Evolutionary conservation across 2,113 vertebrate genomes (phyloP), one percentile per base, ranked within the genome.

Genomic region (Nycticorax nycticorax): DNA sequence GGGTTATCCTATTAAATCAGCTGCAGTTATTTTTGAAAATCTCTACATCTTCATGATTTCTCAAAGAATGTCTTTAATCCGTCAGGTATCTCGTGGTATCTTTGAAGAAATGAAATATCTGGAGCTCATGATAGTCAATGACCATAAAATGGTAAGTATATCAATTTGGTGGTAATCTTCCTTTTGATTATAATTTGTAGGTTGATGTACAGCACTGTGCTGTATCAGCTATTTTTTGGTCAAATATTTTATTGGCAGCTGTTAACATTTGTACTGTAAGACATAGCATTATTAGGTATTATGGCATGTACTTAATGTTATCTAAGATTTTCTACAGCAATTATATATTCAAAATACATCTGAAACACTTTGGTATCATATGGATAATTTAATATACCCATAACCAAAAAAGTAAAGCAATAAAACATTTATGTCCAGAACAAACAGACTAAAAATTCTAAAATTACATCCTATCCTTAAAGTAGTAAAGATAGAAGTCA

Each of bases 91-190:
- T 85, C 98, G 99, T 67, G 99, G 98, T 87, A 94, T 99, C 41
- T 99, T 99, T 98, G 99, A 99, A 95, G 99, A 99, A 97, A 99
- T 99, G 98, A 99, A 99, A 80, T 99, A 99, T 95, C 94, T 99
- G 91, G 99, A 99, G 96, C 98, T 99, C 91, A 99, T 99, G 99
- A 99, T 99, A 97, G 99, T 99, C 96, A 99, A 98, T 93, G 99
- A 99, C 96, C 98, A 99, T 97, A 99, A 98, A 97, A 99, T 99
- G 99, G 99, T 99, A 98, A 96, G 99, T 97, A 21, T 82, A 78
- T 41, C 10, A 71, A 27, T 57, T 86, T 32, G 37, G 1, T 71
- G 30, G 5, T 74, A 81, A 50, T 78, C 28, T 83, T 86, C 22
- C 26, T 82, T 82, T 43, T 50, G 20, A 27, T 77, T 71, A 23